A percentile compares a stretch with the other conserved stretches of the same genome.
phyloP scores from a whole-genome alignment of 2,888 invertebrate genomes.

The Apantesis nais region DNA sequence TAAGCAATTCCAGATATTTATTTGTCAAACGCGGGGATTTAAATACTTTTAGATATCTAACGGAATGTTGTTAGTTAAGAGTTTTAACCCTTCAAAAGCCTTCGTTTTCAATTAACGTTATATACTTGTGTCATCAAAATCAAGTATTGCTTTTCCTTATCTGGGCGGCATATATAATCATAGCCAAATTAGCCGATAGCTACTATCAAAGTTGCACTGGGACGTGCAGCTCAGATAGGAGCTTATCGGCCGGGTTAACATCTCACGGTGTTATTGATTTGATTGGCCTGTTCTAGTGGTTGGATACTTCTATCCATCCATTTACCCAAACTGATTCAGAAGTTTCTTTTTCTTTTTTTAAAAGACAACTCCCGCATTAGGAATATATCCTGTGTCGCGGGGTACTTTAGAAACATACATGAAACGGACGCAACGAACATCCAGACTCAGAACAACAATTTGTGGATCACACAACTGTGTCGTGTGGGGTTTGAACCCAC shows the following conservation, averaged over 20 bases:
- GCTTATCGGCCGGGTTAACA: not conserved
- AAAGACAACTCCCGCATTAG: no score
- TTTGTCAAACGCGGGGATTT: not conserved
- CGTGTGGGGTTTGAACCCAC: no score
- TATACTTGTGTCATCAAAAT: not conserved
- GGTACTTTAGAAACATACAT: no score
- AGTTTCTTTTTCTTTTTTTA: no score
- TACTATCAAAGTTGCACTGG: not conserved
- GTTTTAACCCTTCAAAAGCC: constrained; percentile 1
- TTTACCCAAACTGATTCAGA: no score
- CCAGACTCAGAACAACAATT: no score
- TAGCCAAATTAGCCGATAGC: not conserved
- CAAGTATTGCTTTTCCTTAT: not conserved
- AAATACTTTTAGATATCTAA: not conserved
- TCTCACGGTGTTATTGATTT: not conserved
- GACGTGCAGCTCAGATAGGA: not conserved
- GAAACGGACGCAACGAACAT: no score
- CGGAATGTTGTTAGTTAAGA: not conserved
- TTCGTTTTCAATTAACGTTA: not conserved
- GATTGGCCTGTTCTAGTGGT: not conserved
- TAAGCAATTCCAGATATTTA: not conserved
- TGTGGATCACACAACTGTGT: no score
- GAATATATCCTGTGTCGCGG: no score
- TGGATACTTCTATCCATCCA: not conserved
- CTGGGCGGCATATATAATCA: not conserved